These are phyloP conservation scores for Oxyruncus cristatus DNA, from an alignment of 2,113 vertebrate species.

Conservation along the genomic window DNA sequence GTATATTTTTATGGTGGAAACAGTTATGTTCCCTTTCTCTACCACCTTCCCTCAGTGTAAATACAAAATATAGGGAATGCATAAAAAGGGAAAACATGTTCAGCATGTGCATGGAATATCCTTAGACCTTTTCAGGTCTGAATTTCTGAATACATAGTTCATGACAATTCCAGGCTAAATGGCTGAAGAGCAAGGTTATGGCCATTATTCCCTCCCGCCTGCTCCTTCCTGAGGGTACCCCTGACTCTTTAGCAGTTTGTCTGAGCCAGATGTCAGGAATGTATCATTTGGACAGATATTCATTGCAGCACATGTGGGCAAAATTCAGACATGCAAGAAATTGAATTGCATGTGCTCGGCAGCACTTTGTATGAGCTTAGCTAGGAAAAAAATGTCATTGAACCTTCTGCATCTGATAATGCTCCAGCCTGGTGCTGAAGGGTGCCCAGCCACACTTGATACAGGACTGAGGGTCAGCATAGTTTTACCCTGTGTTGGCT, in stretches of 20 bases:
- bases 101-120: background rate
- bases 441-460: background rate
- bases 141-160: background rate
- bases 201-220: background rate
- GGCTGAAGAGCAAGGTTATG: background rate
- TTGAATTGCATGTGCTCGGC: rapidly evolving
- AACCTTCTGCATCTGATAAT: background rate
- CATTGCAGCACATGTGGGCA: background rate
- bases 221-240: background rate
- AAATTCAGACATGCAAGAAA: background rate
- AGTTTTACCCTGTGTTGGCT: background rate
- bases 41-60: background rate
- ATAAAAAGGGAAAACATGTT: background rate
- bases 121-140: background rate
- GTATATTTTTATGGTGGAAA: background rate
- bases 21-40: background rate
- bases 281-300: background rate
- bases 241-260: background rate
- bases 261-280: background rate
- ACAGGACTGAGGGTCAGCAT: background rate
- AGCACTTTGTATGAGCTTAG: background rate
- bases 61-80: background rate
- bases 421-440: background rate
- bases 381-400: background rate
- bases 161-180: background rate